Evolutionary conservation across 1,140 invertebrate genomes (phyloP), one percentile per base, ranked within the genome.

Genomic region (Dendrolimus kikuchii): DNA sequence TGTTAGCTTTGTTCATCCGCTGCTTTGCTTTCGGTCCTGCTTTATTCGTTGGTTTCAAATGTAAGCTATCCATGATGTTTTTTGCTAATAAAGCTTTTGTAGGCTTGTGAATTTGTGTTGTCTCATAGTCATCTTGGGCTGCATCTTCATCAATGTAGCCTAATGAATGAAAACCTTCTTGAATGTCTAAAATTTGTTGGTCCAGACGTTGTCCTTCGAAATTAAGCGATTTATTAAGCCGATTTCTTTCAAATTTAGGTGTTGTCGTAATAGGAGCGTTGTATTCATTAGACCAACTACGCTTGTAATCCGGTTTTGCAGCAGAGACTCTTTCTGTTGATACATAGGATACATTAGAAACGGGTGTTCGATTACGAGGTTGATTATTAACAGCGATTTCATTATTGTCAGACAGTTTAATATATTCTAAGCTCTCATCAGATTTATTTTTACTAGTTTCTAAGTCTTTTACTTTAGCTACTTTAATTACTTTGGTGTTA

Each of bases 361-460:
- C 85, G 3, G 87, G 86, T 46, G 86, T 87, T 36, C 87, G 76
- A 42, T 82, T 71, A 68, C 87, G 79, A 0, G 87, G 87, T 57
- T 88, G 86, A 55, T 88, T 88, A 47, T 86, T 84, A 0, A 88
- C 83, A 38, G 74, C 80, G 37, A 88, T 87, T 67, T 88, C 83
- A 70, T 86, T 86, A 43, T 86, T 72, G 51, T 88, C 71, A 10
- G 79, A 77, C 62, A 88, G 57, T 68, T 85, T 85, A 9, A 88
- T 83, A 51, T 80, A 87, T 68, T 88, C 84, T 59, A 88, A 72
- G 68, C 82, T 88, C 49, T 85, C 79, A 59, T 79, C 72, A 0
- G 71, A 81, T 66, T 78, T 81, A 51, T 77, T 81, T 71, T 77
- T 85, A 62, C 68, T 85, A 3, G 81, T 86, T 62, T 83, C 83